These are phyloP conservation scores for Semaprochilodus insignis DNA, from an alignment of 2,797 vertebrate species.

Conservation along the genomic window DNA sequence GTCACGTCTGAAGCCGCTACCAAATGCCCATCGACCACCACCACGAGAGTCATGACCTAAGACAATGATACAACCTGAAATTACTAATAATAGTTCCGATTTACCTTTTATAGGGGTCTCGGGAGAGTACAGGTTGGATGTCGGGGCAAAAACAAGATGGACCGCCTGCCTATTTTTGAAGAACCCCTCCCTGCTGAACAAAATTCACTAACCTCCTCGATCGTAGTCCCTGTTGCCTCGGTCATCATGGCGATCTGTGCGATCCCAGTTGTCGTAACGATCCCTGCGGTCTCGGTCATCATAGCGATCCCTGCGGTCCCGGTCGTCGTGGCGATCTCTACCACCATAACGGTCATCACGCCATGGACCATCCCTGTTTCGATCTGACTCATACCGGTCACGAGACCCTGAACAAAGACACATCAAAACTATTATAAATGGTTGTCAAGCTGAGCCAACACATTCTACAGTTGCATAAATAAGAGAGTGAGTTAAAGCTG, in stretches of 20 bases:
- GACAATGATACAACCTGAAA: slow-evolving; percentile 1
- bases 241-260: slow-evolving; percentile 49
- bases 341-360: slow-evolving; percentile 85
- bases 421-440: neutral
- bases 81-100: neutral
- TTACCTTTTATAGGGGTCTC: neutral
- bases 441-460: neutral
- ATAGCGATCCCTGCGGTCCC: slow-evolving; percentile 75
- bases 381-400: slow-evolving; percentile 88
- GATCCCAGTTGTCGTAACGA: slow-evolving; percentile 47
- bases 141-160: too few species aligned
- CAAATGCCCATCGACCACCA: slow-evolving; percentile 87
- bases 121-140: too few species aligned
- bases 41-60: slow-evolving; percentile 80
- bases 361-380: slow-evolving; percentile 84
- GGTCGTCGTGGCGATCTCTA: slow-evolving; percentile 85
- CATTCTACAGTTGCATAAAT: neutral
- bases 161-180: too few species aligned
- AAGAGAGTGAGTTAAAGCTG: neutral
- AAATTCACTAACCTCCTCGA: slow-evolving; percentile 52
- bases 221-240: slow-evolving; percentile 54
- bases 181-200: too few species aligned
- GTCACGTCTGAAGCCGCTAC: slow-evolving; percentile 90
- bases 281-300: slow-evolving; percentile 38
- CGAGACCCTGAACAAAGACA: slow-evolving; percentile 81